Base-by-base conservation (phyloP, 2,888 invertebrate species). In the Iphiclides podalirius region DNA sequence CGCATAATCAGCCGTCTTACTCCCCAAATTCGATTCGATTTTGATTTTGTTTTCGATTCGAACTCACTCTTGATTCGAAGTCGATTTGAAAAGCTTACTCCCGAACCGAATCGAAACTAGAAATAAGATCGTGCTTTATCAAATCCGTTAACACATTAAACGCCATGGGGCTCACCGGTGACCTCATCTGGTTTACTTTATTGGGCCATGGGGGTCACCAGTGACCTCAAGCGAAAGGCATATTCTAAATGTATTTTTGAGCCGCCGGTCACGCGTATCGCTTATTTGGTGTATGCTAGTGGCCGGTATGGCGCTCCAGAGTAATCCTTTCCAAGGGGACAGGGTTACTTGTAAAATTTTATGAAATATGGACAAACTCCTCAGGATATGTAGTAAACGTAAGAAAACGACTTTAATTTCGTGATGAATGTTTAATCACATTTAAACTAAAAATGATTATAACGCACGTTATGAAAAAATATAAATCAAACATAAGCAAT, bases 321-420 rank as follows among this genome's bases (percentile, higher is more conserved):
- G 36, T 36, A 16, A 36, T 36, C 16, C 36, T 36, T 36, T 14
- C 13, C 13, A 36, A 36, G 2, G 36, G 36, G 36, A 36, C 36
- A 14, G 4, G n/a, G 36, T 7, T 36, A 36, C 36, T 36, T 36
- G 13, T 11, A 36, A 36, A 36, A 36, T 36, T 36, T 36, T 36
- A 36, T 9, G 36, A 36, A 36, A 36, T 36, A 36, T 36, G 36
- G 12, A 36, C 36, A 36, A 36, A 13, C 4, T 36, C 36, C 36
- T 36, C 14, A 36, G 12, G 36, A 36, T 36, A 36, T 20, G 20
- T 20, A 20, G 20, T 20, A 20, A 20, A 36, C n/a, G 12, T 16
- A 8, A 16, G 12, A 36, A 16, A 36, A 14, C 36, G 16, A 16
- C 16, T n/a, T 36, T 20, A 36, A 36, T 16, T 36, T 36, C 16